Base-by-base conservation (phyloP, 1,140 invertebrate genomes). In the Papilio helenus region DNA sequence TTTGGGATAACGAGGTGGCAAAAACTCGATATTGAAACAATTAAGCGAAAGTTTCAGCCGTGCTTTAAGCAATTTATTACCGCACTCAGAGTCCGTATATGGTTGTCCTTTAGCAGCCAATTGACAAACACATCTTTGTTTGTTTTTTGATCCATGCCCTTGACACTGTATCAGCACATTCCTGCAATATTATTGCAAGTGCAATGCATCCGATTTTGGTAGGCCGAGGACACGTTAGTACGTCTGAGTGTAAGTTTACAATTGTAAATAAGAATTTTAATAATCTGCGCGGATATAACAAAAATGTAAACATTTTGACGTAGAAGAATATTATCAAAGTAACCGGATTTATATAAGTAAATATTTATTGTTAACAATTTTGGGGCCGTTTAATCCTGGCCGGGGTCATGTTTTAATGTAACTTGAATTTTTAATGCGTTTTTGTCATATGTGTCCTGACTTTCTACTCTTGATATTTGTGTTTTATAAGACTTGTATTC, bases 131-230 rank as follows among this genome's bases (percentile, higher is more conserved):
- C 23, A 65, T 65, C 14, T 65, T 61, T 58, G 1, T 58, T 26
- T 14, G 12, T 16, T 68, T 68, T 68, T 18, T 3, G 23, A 34
- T 68, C 26, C 26, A 68, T 29, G 14, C 5, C 61, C 61, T 68
- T 68, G 61, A 68, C 61, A 68, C 61, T 68, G 61, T 68, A 29
- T 68, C 23, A 29, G 26, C 61, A 68, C 26, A 68, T 68, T 68
- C 26, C 14, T 16, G 23, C 26, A 29, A 68, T 29, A 1, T 65
- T 65, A 68, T 68, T 61, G 23, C 58, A 14, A 5, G 26, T 29
- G 26, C 61, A 12, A 65, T 65, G 34, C 8, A 34, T 29, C 26
- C 12, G 26, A 68, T 68, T 29, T 68, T 29, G 61, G 61, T 29
- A 16, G 7, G 61, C 12, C 23, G 26, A 68, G 61, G 61, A 29